Conservation (phyloP, 2,888 invertebrate species). For the Anoncus sp. region DNA sequence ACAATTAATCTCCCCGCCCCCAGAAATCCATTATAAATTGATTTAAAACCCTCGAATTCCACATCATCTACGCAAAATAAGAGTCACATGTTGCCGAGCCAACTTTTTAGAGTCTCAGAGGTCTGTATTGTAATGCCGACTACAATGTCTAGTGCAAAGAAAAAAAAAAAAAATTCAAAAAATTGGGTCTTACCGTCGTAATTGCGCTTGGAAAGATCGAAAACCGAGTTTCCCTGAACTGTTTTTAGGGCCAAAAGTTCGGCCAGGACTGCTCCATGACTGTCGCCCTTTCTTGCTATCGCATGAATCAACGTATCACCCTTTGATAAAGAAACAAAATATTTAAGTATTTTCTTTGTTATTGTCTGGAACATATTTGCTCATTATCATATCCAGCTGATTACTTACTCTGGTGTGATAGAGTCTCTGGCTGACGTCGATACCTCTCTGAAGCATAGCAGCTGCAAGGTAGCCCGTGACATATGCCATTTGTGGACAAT, state of each 20-base stretch:
- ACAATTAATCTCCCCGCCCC: too few species aligned
- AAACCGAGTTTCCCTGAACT: constrained; percentile 72
- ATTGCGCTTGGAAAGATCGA: constrained; percentile 76
- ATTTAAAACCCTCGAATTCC: too few species aligned
- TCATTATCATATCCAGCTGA: background rate
- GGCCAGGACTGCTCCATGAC: constrained; percentile 71
- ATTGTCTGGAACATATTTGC: background rate
- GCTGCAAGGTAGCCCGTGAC: constrained; percentile 77
- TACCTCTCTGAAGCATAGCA: constrained; percentile 72
- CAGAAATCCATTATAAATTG: too few species aligned
- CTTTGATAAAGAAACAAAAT: constrained; percentile 59
- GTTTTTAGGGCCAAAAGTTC: constrained; percentile 75
- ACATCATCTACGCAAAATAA: too few species aligned
- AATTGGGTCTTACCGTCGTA: constrained; percentile 75
- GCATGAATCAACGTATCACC: constrained; percentile 77
- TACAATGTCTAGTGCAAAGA: too few species aligned
- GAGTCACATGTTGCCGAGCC: too few species aligned
- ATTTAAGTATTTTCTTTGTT: background rate
- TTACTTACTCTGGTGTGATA: constrained; percentile 72
- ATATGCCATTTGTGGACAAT: constrained; percentile 74
- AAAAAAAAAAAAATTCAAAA: background rate
- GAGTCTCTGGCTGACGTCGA: constrained; percentile 73
- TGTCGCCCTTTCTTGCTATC: constrained; percentile 75
- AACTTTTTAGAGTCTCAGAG: too few species aligned
- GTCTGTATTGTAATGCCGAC: too few species aligned